Conservation (phyloP, 23 tunicate genomes). For the Halocynthia aurantium region DNA sequence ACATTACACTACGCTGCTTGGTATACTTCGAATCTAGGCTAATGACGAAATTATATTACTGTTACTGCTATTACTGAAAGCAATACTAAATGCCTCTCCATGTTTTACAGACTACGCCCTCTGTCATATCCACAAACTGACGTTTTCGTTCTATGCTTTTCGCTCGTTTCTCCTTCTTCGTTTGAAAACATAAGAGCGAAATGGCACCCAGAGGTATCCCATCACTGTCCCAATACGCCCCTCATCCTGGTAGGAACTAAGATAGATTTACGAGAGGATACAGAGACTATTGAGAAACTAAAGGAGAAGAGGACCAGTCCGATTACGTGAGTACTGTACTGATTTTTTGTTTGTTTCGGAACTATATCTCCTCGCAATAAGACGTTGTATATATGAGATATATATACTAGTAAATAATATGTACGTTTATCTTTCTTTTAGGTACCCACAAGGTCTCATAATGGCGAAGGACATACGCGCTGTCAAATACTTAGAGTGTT, state of each 20-base stretch:
- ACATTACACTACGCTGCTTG: no score
- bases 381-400: neutral
- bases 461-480: constrained; percentile 89
- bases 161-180: constrained; percentile 93
- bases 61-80: neutral
- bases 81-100: no score
- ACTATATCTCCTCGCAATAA: no score
- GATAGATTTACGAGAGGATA: constrained; percentile 78
- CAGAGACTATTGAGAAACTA: constrained; percentile 52
- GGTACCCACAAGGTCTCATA: constrained; percentile 35
- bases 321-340: constrained; percentile 29
- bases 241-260: constrained; percentile 82
- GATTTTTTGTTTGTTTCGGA: no score
- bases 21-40: no score
- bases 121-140: constrained; percentile 95
- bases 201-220: constrained; percentile 88
- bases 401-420: neutral
- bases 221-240: constrained; percentile 87
- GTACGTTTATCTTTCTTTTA: neutral
- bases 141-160: constrained; percentile 75
- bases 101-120: constrained; percentile 56
- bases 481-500: constrained; percentile 72
- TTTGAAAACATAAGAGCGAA: constrained; percentile 85
- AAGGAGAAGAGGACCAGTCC: constrained; percentile 58
- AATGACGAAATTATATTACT: no score